phyloP scores from a whole-genome alignment of 2,113 vertebrate genomes.

The Embiotoca jacksoni region DNA sequence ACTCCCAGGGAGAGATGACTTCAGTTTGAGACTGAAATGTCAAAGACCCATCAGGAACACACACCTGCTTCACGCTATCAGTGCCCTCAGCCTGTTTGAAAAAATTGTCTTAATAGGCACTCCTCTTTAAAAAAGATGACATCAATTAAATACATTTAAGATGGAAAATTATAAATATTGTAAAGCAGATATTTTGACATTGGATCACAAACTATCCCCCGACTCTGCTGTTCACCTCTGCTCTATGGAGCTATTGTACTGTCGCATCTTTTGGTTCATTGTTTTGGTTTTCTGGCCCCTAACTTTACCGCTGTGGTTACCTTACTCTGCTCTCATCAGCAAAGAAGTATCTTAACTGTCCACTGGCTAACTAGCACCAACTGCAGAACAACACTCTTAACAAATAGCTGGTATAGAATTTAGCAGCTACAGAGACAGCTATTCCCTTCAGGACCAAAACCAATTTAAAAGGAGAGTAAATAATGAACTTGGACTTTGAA shows the following conservation, averaged over 20 bases:
- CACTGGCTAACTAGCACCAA: neutral
- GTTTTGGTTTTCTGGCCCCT: neutral
- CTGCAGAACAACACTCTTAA: neutral
- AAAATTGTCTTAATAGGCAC: conserved; percentile 1
- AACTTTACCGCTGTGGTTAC: neutral
- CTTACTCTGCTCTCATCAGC: neutral
- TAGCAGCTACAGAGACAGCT: neutral
- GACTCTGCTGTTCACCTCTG: no score
- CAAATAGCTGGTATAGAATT: neutral
- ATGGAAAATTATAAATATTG: neutral
- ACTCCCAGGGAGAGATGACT: conserved; percentile 20
- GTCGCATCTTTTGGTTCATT: neutral
- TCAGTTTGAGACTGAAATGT: conserved; percentile 32
- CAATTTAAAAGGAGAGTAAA: no score
- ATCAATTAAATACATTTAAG: neutral
- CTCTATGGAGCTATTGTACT: neutral
- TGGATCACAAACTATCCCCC: no score
- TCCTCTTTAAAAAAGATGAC: neutral
- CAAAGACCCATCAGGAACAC: conserved; percentile 26
- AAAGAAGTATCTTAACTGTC: neutral
- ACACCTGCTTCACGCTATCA: conserved; percentile 29
- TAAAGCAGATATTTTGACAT: neutral
- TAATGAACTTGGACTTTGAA: neutral
- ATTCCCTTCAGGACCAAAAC: neutral
- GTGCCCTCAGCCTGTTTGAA: neutral